Evolutionary conservation across 1,140 invertebrate species (phyloP).

Genomic region (Macrosteles quadrilineatus): DNA sequence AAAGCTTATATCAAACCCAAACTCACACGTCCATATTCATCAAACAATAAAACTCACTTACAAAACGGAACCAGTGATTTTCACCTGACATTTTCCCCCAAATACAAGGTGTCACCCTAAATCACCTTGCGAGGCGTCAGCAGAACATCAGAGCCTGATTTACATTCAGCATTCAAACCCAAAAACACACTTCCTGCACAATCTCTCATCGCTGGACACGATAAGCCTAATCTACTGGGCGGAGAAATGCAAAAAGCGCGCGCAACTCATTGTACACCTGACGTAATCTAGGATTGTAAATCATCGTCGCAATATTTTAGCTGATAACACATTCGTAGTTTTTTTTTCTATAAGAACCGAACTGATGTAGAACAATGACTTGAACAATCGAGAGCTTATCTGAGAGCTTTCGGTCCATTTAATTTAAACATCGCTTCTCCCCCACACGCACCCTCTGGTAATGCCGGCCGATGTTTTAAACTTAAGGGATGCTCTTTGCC

Average conservation of each 20-base stretch:
- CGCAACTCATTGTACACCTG: constrained; percentile 7
- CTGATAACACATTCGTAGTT: constrained; percentile 21
- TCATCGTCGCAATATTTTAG: constrained; percentile 20
- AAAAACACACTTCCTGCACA: constrained; percentile 22
- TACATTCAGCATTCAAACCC: constrained; percentile 2
- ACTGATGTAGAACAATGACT: constrained; percentile 24
- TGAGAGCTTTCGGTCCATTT: constrained; percentile 31
- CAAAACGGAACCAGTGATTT: no score
- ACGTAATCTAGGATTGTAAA: constrained; percentile 2
- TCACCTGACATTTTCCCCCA: no score
- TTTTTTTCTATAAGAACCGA: constrained; percentile 15
- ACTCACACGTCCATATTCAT: no score
- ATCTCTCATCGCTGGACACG: neutral
- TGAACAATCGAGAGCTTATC: constrained; percentile 30
- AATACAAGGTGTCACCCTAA: no score
- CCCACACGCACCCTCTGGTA: neutral
- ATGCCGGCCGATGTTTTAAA: constrained; percentile 5
- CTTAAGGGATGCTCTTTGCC: no score
- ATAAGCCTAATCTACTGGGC: neutral
- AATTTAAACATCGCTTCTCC: constrained; percentile 33
- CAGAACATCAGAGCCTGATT: neutral
- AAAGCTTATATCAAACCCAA: no score
- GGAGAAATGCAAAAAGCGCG: neutral
- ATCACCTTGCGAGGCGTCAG: neutral
- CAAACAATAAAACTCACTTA: no score